These are phyloP conservation scores for Laupala kohalensis DNA, from an alignment of 1,140 invertebrate species.

Conservation along the genomic window DNA sequence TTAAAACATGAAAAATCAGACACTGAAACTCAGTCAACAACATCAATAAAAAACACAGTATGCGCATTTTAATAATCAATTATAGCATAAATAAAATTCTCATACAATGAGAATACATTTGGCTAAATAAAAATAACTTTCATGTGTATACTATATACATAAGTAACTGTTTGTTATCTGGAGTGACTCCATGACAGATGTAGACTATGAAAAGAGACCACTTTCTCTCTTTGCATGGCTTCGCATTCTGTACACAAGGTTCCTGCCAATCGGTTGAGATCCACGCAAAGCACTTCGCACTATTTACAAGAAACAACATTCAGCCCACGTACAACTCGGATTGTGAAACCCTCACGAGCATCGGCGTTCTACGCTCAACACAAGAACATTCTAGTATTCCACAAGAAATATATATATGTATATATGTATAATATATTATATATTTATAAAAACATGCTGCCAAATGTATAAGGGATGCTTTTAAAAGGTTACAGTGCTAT, in stretches of 20 bases:
- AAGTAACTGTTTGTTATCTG: not conserved
- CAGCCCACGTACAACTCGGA: not conserved
- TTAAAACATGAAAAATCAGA: too few species aligned
- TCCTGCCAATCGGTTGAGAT: not conserved
- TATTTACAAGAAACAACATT: not conserved
- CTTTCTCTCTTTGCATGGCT: not conserved
- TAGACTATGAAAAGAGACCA: not conserved
- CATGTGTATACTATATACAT: too few species aligned
- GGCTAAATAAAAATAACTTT: too few species aligned
- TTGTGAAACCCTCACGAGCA: not conserved
- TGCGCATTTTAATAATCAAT: too few species aligned
- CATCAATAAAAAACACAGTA: too few species aligned
- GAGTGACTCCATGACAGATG: not conserved
- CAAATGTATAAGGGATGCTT: constrained; percentile 1
- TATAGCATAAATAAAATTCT: too few species aligned
- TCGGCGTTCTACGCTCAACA: not conserved
- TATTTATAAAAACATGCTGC: constrained; percentile 7
- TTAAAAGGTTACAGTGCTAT: constrained; percentile 2
- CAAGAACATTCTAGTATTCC: not conserved
- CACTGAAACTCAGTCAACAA: too few species aligned
- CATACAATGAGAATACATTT: too few species aligned
- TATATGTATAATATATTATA: not conserved
- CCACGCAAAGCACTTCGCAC: not conserved
- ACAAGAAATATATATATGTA: not conserved
- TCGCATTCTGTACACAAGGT: not conserved